Conservation (phyloP, 2,797 vertebrate species). For the Acridotheres tristis region DNA sequence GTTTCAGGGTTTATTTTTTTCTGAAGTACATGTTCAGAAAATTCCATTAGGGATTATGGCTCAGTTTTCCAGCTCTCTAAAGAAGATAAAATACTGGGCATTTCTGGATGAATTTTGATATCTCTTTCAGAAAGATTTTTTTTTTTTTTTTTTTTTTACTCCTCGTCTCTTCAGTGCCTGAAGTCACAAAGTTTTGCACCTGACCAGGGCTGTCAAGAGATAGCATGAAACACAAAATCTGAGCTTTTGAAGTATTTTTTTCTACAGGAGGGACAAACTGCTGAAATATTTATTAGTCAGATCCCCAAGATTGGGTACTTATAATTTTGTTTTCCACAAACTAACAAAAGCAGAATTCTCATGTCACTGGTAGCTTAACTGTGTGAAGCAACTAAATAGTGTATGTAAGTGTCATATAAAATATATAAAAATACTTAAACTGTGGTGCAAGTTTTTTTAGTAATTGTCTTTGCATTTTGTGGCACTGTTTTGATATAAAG, state of each 20-base stretch:
- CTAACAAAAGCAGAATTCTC: neutral
- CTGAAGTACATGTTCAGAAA: neutral
- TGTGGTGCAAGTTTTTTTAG: neutral
- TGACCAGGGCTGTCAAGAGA: neutral
- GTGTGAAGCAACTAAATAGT: neutral
- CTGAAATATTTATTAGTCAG: neutral
- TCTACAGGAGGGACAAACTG: neutral
- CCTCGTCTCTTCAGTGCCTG: neutral
- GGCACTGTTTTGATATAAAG: neutral
- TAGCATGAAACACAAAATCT: neutral
- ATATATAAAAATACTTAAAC: neutral
- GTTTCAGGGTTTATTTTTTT: neutral
- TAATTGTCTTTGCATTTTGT: neutral
- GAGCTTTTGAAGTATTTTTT: neutral
- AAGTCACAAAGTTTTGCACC: constrained; percentile 4
- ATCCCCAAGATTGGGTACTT: neutral
- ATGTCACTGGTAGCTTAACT: neutral
- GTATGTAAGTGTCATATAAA: neutral
- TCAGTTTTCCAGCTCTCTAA: constrained; percentile 17
- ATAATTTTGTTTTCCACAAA: neutral
- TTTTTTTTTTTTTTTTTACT: neutral
- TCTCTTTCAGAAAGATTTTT: neutral
- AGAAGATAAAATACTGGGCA: constrained; percentile 1
- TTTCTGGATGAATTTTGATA: constrained; percentile 26
- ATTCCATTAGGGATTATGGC: neutral